Conservation (phyloP, 1,140 invertebrate genomes). For the Hetaerina americana region DNA sequence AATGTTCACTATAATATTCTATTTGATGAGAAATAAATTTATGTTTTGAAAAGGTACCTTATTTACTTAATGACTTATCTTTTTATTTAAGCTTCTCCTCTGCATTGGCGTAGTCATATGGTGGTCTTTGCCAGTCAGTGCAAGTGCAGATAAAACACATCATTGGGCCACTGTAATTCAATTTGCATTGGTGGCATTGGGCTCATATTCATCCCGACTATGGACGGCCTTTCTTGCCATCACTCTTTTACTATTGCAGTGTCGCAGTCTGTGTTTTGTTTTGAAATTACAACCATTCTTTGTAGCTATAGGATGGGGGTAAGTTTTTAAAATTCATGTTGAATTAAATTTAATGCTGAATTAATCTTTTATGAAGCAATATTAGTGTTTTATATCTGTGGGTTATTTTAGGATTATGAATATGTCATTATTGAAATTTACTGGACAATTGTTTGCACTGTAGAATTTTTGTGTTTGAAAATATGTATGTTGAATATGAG, state of each 20-base stretch:
- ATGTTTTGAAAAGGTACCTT: conserved; percentile 6
- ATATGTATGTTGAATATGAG: not conserved
- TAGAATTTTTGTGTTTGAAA: too few relatives aligned
- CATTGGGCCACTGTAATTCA: conserved; percentile 48
- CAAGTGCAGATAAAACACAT: conserved; percentile 18
- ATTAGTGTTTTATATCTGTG: too few relatives aligned
- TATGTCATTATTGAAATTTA: too few relatives aligned
- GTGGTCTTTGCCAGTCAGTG: conserved; percentile 40
- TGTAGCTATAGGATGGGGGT: conserved; percentile 65
- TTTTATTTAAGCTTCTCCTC: conserved; percentile 35
- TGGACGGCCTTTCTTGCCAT: conserved; percentile 74
- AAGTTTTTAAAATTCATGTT: conserved; percentile 20
- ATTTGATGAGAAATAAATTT: not conserved
- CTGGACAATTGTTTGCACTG: too few relatives aligned
- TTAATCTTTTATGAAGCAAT: too few relatives aligned
- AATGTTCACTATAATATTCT: not conserved
- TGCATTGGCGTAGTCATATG: conserved; percentile 50
- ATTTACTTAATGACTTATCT: conserved; percentile 19
- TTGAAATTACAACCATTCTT: conserved; percentile 56
- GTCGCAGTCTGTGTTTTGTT: conserved; percentile 65
- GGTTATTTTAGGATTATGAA: too few relatives aligned
- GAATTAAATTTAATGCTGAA: conserved; percentile 9
- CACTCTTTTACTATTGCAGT: conserved; percentile 66
- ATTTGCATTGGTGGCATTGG: conserved; percentile 54
- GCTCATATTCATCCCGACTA: conserved; percentile 62